Evolutionary conservation across 2,113 vertebrate species (phyloP), one percentile per base, ranked within the genome.

Genomic region (Periophthalmus modestus): DNA sequence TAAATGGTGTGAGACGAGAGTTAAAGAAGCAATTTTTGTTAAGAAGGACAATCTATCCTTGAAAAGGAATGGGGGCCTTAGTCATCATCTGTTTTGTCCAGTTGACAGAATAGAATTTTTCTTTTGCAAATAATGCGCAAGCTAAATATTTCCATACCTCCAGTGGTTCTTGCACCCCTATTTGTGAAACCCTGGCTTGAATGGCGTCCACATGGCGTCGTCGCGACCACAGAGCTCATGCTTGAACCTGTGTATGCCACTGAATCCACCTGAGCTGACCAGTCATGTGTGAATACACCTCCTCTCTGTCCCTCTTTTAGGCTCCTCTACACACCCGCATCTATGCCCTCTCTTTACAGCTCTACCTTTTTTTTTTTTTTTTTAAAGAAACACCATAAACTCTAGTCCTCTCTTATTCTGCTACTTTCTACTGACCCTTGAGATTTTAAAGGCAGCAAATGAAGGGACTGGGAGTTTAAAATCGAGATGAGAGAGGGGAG

Each of bases 211-310:
- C 55, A 79, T 86, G 78, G 81, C 52, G 66, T 85, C 74, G 68
- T 62, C 13, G 43, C 48, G 72, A 81, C 81, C 61, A 21, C 57
- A 70, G 57, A 81, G 74, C 77, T 87, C 78, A 7, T 81, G 89
- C 77, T 83, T 83, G 75, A 81, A 85, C 88, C 87, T 87, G 87
- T n/a, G n/a, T 69, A 78, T 88, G 87, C 81, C 80, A 73, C 76
- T 88, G 84, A 89, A 91, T 90, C 84, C 72, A 88, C 90, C 83
- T 76, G 79, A 84, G 84, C 84, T 71, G 24, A 62, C 78, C 75
- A 72, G 52, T n/a, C n/a, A n/a, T n/a, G 89, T 87, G 84, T 89
- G 89, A 90, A 86, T n/a, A n/a, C n/a, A 72, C 79, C 75, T 2
- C 23, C 77, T 78, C 72, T 78, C 73, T 52, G 76, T 66, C 70